Conservation (phyloP, 2,888 invertebrate species). For the Julus scandinavius region DNA sequence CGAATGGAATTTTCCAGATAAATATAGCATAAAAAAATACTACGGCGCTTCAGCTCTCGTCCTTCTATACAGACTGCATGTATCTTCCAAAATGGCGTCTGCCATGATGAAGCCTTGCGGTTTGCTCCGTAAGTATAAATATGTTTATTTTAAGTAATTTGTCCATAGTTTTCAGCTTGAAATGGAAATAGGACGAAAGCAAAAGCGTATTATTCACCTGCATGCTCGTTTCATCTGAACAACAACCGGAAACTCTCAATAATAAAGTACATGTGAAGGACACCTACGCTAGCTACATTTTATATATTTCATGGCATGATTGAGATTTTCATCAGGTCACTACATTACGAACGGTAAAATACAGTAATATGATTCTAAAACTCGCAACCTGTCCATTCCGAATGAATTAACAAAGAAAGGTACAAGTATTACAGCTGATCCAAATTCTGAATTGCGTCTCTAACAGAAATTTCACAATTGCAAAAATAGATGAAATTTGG, state of each 20-base stretch:
- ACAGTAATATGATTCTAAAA: no score
- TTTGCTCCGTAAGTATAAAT: conserved; percentile 12
- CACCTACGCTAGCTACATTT: no score
- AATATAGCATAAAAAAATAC: background rate
- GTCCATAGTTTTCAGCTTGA: background rate
- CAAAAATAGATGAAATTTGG: no score
- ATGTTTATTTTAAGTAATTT: background rate
- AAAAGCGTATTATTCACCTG: background rate
- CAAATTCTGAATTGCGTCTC: background rate
- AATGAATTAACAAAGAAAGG: no score
- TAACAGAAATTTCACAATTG: background rate
- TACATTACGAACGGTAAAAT: no score
- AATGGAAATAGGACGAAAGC: background rate
- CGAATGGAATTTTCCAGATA: background rate
- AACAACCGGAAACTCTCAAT: background rate
- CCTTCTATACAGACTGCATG: background rate
- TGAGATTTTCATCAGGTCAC: no score
- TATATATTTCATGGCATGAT: no score
- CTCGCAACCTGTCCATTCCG: no score
- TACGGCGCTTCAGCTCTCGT: background rate
- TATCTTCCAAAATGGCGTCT: conserved; percentile 5
- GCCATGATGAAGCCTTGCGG: background rate
- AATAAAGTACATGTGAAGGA: background rate
- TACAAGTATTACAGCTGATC: no score
- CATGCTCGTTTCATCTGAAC: background rate